A percentile compares a stretch with the other conserved stretches of the same genome.
Conservation (phyloP, 2,113 vertebrate genomes). For the Brienomyrus longianalis region DNA sequence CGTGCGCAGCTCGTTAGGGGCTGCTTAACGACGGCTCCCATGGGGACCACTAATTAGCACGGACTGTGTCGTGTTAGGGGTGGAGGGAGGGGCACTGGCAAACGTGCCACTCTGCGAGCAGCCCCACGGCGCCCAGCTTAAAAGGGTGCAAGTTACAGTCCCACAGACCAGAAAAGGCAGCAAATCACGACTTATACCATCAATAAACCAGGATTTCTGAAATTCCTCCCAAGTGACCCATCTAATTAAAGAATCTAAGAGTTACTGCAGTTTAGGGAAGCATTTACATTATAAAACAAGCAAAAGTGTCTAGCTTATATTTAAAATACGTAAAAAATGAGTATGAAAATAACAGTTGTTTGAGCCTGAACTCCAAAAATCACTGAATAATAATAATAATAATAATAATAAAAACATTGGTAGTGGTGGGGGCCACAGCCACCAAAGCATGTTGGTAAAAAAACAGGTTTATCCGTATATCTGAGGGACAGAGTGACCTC, state of each 20-base stretch:
- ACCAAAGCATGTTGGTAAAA: not conserved
- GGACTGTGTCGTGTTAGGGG: conserved; percentile 67
- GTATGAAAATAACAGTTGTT: not conserved
- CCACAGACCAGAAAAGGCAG: conserved; percentile 41
- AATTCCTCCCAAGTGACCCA: conserved; percentile 41
- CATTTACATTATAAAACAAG: not conserved
- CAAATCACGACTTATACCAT: conserved; percentile 39
- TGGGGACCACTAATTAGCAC: conserved; percentile 71
- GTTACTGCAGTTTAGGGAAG: not conserved
- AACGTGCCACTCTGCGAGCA: conserved; percentile 40
- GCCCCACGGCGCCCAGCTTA: conserved; percentile 41
- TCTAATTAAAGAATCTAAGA: conserved; percentile 32
- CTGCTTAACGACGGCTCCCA: conserved; percentile 69
- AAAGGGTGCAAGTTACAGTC: conserved; percentile 54
- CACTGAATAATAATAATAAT: not conserved
- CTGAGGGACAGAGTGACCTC: conserved; percentile 4
- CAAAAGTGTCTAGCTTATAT: not conserved
- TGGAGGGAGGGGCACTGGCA: conserved; percentile 36
- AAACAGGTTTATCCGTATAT: not conserved
- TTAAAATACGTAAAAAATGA: not conserved
- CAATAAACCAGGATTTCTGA: conserved; percentile 48
- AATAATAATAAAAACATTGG: not conserved
- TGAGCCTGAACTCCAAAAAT: not conserved
- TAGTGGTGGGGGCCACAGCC: not conserved
- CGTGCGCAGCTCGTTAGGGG: conserved; percentile 66